Evolutionary conservation across 2,888 invertebrate genomes (phyloP).

Genomic region (Branchinecta sandiegonensis): DNA sequence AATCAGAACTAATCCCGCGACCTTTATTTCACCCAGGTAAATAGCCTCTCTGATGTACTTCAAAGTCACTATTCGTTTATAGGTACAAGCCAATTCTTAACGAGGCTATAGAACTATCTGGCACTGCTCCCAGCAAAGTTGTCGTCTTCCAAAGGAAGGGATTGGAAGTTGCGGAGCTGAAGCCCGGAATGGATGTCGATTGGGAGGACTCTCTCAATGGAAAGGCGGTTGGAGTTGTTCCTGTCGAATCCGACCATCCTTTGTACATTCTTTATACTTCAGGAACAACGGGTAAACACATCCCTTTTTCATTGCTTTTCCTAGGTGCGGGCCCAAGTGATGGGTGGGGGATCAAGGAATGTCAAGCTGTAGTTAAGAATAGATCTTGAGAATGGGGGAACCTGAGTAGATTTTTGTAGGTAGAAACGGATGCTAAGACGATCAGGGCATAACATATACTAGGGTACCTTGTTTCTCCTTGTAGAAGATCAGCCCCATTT

Average conservation of each 20-base stretch:
- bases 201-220: constrained; percentile 54
- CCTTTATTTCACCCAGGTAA: background rate
- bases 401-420: too few species aligned
- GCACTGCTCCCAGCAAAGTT: constrained; percentile 55
- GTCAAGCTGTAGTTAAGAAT: background rate
- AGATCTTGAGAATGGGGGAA: too few species aligned
- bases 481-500: too few species aligned
- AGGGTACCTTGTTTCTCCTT: too few species aligned
- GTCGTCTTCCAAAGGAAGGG: constrained; percentile 65
- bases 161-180: constrained; percentile 47
- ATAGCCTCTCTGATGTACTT: too few species aligned
- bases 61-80: constrained; percentile 24
- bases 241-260: constrained; percentile 76
- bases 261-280: constrained; percentile 86
- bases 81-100: constrained; percentile 65
- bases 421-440: too few species aligned
- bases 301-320: background rate
- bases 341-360: background rate
- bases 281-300: constrained; percentile 52
- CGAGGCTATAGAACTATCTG: constrained; percentile 54
- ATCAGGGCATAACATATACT: too few species aligned
- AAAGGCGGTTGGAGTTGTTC: constrained; percentile 52
- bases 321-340: background rate
- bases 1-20: constrained; percentile 19
- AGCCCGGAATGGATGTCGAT: constrained; percentile 48